Evolutionary conservation across 2,888 invertebrate genomes (phyloP), one percentile per base, ranked within the genome.

Genomic region (Cactoblastis cactorum): DNA sequence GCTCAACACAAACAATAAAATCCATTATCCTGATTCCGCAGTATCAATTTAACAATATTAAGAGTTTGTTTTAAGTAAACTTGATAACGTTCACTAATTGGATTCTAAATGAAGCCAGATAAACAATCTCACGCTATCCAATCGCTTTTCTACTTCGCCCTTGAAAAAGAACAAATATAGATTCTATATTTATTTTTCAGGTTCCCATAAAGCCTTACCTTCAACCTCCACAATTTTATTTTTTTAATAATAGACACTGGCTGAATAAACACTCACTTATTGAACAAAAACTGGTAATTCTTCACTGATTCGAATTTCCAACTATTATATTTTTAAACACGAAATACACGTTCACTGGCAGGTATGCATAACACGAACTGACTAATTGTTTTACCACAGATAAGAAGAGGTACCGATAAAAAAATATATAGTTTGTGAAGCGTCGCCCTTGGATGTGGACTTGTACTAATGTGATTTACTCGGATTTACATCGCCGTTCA

Each of bases 381-480:
- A 80, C 79, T 83, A 83, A 83, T 82, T 81, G 75, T 71, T 67
- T 61, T 63, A 66, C 66, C 62, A 73, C 62, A 80, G 80, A 81
- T 80, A 82, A 80, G 49, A 35, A n/a, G n/a, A n/a, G n/a, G n/a
- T n/a, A 59, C 53, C 75, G 80, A 80, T 81, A 82, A 81, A 78
- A 69, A 69, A 71, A 66, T 67, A n/a, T 70, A 63, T 65, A 59
- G 59, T 56, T 62, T 57, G 54, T 62, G 59, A 37, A 54, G 52
- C 56, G 52, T 50, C 62, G 54, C 55, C 53, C 45, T 39, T 53
- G 62, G 62, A 65, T 63, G 64, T 69, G 59, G 58, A 51, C 9
- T 53, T 57, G 59, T 52, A 57, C 58, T 77, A 77, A 77, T 72
- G 73, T 69, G 71, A 78, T 78, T 77, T 71, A 64, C 63, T 56